phyloP scores from a whole-genome alignment of 2,888 invertebrate species.

The Nebria salina region DNA sequence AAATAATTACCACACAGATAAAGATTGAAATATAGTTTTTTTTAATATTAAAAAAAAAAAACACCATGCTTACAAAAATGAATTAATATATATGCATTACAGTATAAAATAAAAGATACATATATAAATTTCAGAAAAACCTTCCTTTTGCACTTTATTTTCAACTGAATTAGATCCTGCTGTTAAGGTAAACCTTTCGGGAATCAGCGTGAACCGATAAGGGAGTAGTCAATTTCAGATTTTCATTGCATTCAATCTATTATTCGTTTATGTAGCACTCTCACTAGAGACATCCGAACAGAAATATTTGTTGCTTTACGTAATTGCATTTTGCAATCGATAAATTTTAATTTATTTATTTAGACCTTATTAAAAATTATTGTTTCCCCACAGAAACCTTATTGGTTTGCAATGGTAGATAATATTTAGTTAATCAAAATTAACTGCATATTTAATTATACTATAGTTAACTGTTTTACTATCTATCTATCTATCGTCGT shows the following conservation, averaged over 20 bases:
- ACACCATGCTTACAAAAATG: too few relatives aligned
- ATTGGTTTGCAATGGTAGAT: too few relatives aligned
- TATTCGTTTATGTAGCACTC: slow-evolving; percentile 7
- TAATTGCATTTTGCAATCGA: slow-evolving; percentile 8
- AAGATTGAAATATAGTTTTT: not conserved
- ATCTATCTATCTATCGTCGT: too few relatives aligned
- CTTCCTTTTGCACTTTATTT: not conserved
- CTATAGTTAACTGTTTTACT: too few relatives aligned
- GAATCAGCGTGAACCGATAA: not conserved
- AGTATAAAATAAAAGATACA: not conserved
- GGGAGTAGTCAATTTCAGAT: not conserved
- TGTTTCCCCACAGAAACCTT: too few relatives aligned
- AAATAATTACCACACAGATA: not conserved
- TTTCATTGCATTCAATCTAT: slow-evolving; percentile 3
- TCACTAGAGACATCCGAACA: not conserved
- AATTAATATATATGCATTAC: too few relatives aligned
- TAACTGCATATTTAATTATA: too few relatives aligned
- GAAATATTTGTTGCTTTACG: not conserved
- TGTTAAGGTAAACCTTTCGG: not conserved
- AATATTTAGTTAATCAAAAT: too few relatives aligned
- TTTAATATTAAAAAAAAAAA: not conserved
- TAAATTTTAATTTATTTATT: not conserved
- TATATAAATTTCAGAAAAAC: not conserved
- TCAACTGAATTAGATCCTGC: too few relatives aligned
- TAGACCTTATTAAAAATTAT: too few relatives aligned